Conservation (phyloP, 64 coral and sea anemone genomes). For the Astreopora myriophthalma region DNA sequence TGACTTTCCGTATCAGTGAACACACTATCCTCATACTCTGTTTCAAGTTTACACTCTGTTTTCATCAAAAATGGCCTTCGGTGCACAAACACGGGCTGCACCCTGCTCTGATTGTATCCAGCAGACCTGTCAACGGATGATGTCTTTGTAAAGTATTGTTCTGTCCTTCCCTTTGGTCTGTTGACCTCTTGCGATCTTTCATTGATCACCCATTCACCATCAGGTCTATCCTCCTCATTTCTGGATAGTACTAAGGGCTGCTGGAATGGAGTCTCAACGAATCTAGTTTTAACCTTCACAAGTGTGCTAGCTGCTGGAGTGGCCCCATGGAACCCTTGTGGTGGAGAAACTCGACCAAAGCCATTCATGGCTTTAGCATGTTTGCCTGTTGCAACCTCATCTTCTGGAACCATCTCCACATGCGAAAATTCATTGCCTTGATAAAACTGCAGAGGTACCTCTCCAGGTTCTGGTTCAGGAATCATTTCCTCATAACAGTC, state of each 20-base stretch:
- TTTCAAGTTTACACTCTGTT: not conserved
- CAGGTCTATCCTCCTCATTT: not conserved
- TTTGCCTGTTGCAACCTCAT: not conserved
- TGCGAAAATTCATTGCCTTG: not conserved
- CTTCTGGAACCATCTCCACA: not conserved
- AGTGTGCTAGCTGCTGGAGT: not conserved
- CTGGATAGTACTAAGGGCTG: not conserved
- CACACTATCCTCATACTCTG: conserved; percentile 49
- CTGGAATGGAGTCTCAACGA: not conserved
- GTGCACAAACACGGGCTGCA: not conserved
- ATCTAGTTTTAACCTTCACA: conserved; percentile 19
- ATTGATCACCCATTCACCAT: not conserved
- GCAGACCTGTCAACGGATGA: not conserved
- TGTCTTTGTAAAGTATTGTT: not conserved
- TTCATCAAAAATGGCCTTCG: not conserved
- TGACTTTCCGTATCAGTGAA: conserved; percentile 19
- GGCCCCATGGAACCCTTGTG: not conserved
- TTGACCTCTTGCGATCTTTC: not conserved
- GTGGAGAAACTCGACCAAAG: not conserved
- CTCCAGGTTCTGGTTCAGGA: conserved; percentile 36
- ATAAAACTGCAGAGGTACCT: not conserved
- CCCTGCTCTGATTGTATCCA: not conserved
- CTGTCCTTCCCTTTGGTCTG: not conserved
- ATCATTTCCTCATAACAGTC: conserved; percentile 21
- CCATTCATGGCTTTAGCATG: not conserved